Evolutionary conservation across 2,888 invertebrate genomes (phyloP).

Genomic region (Cantharis nigra): DNA sequence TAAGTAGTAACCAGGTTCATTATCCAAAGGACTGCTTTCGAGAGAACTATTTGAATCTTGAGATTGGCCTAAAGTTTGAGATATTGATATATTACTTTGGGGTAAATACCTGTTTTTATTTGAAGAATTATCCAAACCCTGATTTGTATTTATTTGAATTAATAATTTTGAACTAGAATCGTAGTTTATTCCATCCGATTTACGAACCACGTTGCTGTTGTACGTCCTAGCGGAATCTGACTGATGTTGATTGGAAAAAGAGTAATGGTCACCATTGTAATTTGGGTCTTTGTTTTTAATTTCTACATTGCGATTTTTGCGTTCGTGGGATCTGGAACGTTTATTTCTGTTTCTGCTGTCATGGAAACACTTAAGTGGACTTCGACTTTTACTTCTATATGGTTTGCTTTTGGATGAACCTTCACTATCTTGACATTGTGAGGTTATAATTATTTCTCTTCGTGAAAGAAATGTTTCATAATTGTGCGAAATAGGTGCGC

Average conservation of each 20-base stretch:
- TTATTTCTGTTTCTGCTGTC: neutral
- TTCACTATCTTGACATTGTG: neutral
- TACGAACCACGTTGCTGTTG: neutral
- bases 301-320: neutral
- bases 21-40: neutral
- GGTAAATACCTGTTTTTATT: neutral
- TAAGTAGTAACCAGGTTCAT: neutral
- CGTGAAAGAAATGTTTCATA: neutral
- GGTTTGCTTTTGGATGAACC: neutral
- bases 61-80: neutral
- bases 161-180: neutral
- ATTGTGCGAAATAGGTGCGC: neutral
- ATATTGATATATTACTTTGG: neutral
- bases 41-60: neutral
- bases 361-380: neutral
- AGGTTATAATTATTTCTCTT: neutral
- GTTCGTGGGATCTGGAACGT: neutral
- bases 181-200: too few relatives aligned
- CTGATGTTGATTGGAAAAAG: neutral
- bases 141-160: neutral
- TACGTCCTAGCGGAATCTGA: neutral
- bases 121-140: neutral
- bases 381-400: neutral
- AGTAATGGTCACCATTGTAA: neutral
- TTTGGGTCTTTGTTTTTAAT: neutral